phyloP scores from a whole-genome alignment of 2,113 vertebrate species.

The Pteruthius melanotis region DNA sequence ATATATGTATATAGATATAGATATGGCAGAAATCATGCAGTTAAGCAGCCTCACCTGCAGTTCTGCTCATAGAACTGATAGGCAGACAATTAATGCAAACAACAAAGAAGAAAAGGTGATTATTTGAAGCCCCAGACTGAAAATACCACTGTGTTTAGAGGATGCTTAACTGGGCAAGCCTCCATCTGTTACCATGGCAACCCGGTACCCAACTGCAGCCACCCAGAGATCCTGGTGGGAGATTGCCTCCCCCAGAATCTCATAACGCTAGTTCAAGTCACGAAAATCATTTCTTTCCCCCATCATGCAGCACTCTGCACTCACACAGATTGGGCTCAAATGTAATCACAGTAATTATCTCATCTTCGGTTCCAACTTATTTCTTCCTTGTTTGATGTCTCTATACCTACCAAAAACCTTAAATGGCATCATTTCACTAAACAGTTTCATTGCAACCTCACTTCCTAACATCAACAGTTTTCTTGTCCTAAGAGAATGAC shows the following conservation, averaged over 20 bases:
- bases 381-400: conserved; percentile 8
- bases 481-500: not conserved
- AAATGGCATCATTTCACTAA: not conserved
- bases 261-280: conserved; percentile 9
- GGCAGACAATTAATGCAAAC: conserved; percentile 14
- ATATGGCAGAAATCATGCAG: not conserved
- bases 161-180: conserved; percentile 35
- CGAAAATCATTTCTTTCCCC: not conserved
- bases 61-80: not conserved
- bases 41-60: not conserved
- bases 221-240: conserved; percentile 62
- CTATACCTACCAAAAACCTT: not conserved
- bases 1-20: fast-evolving
- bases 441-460: not conserved
- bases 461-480: not conserved
- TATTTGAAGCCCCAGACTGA: conserved; percentile 41
- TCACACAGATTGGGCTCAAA: conserved; percentile 25
- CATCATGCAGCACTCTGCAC: not conserved
- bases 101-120: conserved; percentile 37
- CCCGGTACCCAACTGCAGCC: conserved; percentile 68
- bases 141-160: conserved; percentile 46
- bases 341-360: conserved; percentile 18
- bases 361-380: not conserved
- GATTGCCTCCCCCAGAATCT: conserved; percentile 41
- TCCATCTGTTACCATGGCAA: conserved; percentile 81